These are phyloP conservation scores for Oreonectes daqikongensis DNA, from an alignment of 2,797 vertebrate species.

Conservation along the genomic window DNA sequence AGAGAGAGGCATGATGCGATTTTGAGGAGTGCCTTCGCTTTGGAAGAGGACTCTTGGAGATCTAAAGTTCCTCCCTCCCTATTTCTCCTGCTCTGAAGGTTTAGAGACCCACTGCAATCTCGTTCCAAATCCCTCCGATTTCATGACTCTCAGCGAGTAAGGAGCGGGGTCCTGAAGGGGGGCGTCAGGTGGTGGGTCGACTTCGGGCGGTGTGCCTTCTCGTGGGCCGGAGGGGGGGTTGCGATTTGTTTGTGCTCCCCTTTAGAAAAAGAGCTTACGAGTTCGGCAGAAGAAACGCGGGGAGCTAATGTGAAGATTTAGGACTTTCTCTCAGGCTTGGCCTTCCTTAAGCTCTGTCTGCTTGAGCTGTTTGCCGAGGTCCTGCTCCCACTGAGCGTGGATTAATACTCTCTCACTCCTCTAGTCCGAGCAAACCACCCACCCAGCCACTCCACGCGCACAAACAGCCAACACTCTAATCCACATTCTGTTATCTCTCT, in stretches of 20 bases:
- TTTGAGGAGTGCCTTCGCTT: conserved; percentile 43
- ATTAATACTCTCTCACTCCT: conserved; percentile 87
- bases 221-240: conserved; percentile 58
- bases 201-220: conserved; percentile 39
- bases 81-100: conserved; percentile 57
- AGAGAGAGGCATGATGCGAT: conserved; percentile 50
- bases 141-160: conserved; percentile 62
- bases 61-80: conserved; percentile 39
- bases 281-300: conserved; percentile 92
- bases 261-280: conserved; percentile 97
- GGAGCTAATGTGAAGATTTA: conserved; percentile 98
- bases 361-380: conserved; percentile 89
- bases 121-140: conserved; percentile 86
- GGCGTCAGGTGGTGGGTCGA: conserved; percentile 34
- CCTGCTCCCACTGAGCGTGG: conserved; percentile 94
- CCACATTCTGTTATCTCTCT: conserved; percentile 91
- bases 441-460: conserved; percentile 21
- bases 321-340: conserved; percentile 94
- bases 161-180: conserved; percentile 20
- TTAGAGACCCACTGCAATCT: conserved; percentile 86
- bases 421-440: conserved; percentile 41
- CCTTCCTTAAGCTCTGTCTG: conserved; percentile 92
- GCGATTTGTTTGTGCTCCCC: conserved; percentile 91
- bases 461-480: conserved; percentile 72
- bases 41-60: conserved; percentile 47